These are phyloP conservation scores for Andrena haemorrhoa DNA, from an alignment of 2,888 invertebrate genomes.

Conservation along the genomic window DNA sequence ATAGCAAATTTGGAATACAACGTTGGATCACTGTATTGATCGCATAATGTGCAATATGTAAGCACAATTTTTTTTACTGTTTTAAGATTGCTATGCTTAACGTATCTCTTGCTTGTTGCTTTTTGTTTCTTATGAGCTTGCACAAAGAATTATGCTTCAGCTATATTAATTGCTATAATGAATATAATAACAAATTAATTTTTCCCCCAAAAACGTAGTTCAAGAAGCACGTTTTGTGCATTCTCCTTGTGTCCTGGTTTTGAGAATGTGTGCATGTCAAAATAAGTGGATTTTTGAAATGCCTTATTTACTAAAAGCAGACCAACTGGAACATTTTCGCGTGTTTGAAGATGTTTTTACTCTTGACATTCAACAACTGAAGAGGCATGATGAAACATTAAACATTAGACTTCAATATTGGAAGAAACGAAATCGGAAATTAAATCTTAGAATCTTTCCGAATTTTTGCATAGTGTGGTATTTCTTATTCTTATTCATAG, in stretches of 20 bases:
- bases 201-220: neutral
- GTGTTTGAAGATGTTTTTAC: slow-evolving; percentile 4
- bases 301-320: slow-evolving; percentile 7
- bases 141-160: slow-evolving; percentile 29
- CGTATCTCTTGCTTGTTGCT: slow-evolving; percentile 31
- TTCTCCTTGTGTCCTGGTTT: slow-evolving; percentile 15
- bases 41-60: slow-evolving; percentile 63
- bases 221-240: slow-evolving; percentile 39
- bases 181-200: neutral
- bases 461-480: no score
- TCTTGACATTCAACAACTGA: neutral
- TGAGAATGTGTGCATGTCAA: slow-evolving; percentile 27
- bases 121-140: slow-evolving; percentile 19
- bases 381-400: neutral
- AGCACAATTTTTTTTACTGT: slow-evolving; percentile 65
- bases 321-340: no score
- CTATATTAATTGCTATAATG: neutral
- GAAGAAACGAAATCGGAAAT: neutral
- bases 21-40: slow-evolving; percentile 67
- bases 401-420: neutral
- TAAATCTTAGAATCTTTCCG: neutral
- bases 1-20: slow-evolving; percentile 57
- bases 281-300: neutral
- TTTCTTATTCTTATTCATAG: no score
- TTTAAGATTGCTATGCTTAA: slow-evolving; percentile 45